Base-by-base conservation (phyloP, 2,113 vertebrate genomes). In the Atherinomorus stipes region DNA sequence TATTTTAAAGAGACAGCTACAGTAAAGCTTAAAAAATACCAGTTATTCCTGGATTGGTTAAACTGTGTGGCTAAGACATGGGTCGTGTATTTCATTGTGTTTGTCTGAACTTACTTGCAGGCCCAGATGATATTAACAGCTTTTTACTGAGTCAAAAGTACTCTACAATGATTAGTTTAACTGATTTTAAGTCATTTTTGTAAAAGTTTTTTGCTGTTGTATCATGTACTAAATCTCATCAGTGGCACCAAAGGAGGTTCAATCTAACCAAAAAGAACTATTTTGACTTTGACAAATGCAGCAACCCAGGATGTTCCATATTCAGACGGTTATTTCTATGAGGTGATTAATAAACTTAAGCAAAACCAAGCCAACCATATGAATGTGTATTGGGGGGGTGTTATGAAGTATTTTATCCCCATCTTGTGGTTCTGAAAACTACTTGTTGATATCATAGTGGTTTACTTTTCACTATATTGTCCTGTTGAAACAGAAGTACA, bases 401-500 rank as follows among this genome's bases (percentile, higher is more conserved):
- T 54, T 74, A 64, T 61, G 10, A 44, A 21, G 44, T 78, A 4
- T 65, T 67, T 74, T 76, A 51, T 72, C 68, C 16, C 38, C 19
- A 54, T 84, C 7, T 58, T 81, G 74, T 82, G 70, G 45, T 75
- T 80, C 19, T 76, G 21, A 80, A 73, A 80, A 64, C 66, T 74
- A 50, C 63, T 84, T 18, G 31, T 74, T 81, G 40, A 77, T 75
- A 70, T 84, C 44, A 56, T 78, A 68, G 87, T 91, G 84, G 58
- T 77, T 87, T 80, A 49, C 49, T 73, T 86, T 86, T 71, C 26
- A 81, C 38, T 54, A 57, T 60, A 59, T 71, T 31, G 81, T 85
- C 76, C 71, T 51, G 71, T 87, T 73, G 37, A 68, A 78, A 45
- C 70, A 82, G 80, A 91, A 89, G 84, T 84, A 89, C 85, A 84